Evolutionary conservation across 2,797 vertebrate genomes (phyloP).

Genomic region (Gallinago stenura): DNA sequence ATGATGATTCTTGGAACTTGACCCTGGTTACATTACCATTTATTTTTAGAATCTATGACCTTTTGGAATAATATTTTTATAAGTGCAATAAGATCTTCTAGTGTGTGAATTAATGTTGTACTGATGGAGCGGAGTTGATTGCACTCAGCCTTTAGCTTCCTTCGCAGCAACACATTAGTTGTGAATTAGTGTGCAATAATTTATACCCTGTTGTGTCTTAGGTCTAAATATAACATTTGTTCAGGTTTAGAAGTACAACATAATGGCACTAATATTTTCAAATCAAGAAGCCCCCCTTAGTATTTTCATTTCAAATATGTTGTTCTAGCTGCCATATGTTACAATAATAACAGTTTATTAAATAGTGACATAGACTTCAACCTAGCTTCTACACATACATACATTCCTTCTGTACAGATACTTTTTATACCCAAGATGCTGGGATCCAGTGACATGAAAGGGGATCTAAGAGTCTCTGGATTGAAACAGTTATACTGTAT

Average conservation of each 20-base stretch:
- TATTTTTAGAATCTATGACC: conserved; percentile 74
- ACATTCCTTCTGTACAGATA: neutral
- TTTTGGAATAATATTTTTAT: conserved; percentile 76
- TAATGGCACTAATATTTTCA: conserved; percentile 78
- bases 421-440: neutral
- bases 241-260: conserved; percentile 76
- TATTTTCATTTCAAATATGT: conserved; percentile 75
- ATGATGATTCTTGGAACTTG: conserved; percentile 60
- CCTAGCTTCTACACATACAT: neutral
- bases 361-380: neutral
- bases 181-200: conserved; percentile 81
- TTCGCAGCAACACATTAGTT: conserved; percentile 75
- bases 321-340: conserved; percentile 65
- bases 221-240: conserved; percentile 79
- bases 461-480: neutral
- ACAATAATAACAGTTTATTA: conserved; percentile 62
- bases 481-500: neutral
- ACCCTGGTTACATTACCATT: conserved; percentile 61
- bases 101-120: conserved; percentile 75
- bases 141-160: conserved; percentile 75
- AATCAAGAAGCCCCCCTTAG: conserved; percentile 58
- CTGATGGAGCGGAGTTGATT: conserved; percentile 75
- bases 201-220: conserved; percentile 77
- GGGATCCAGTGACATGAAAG: neutral
- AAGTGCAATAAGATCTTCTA: conserved; percentile 70